Evolutionary conservation across 2,113 vertebrate species (phyloP).

Genomic region (Talpa occidentalis): DNA sequence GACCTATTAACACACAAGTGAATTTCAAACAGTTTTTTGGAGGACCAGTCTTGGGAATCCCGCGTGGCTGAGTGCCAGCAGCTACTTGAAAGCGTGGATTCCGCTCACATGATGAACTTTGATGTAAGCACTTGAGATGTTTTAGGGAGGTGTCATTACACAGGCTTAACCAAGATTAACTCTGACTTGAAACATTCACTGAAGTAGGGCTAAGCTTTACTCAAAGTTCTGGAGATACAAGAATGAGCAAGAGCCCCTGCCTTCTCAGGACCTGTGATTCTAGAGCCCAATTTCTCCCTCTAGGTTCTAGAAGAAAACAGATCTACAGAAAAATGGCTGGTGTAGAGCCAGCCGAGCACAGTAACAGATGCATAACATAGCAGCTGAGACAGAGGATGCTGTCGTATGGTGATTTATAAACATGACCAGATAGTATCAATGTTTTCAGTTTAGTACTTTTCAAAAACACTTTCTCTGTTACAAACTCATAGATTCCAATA

Average conservation of each 20-base stretch:
- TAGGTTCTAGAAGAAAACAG: not conserved
- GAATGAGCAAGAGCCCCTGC: not conserved
- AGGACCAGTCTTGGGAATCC: not conserved
- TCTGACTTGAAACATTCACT: not conserved
- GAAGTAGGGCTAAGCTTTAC: not conserved
- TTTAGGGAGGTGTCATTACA: not conserved
- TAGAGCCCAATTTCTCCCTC: not conserved
- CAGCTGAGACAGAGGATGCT: not conserved
- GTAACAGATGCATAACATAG: not conserved
- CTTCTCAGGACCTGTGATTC: not conserved
- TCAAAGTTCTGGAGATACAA: not conserved
- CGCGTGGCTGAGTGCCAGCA: not conserved
- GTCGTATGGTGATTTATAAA: not conserved
- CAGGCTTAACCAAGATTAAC: not conserved
- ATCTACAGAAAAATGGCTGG: not conserved
- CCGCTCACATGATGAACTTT: not conserved
- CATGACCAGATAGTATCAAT: not conserved
- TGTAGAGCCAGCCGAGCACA: not conserved
- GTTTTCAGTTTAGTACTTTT: not conserved
- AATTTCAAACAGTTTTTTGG: not conserved
- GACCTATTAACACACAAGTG: not conserved
- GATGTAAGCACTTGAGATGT: no score
- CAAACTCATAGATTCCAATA: not conserved
- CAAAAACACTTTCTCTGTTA: not conserved
- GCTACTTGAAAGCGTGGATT: not conserved